A percentile compares a stretch with the other conserved stretches of the same genome.
Evolutionary conservation across 2,113 vertebrate species (phyloP).

Genomic region (Pangasianodon hypophthalmus): DNA sequence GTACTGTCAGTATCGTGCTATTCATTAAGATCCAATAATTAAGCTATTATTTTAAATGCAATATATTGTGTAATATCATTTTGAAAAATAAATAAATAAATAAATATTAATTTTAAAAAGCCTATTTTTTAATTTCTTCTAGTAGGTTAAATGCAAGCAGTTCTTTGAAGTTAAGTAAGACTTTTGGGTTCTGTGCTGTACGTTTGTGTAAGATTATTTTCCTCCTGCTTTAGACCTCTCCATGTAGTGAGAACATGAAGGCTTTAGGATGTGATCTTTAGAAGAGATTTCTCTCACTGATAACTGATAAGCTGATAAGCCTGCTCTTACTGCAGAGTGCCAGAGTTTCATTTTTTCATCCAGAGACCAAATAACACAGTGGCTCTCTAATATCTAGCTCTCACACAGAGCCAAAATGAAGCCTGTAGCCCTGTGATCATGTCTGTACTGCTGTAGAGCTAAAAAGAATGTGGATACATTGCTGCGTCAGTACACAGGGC

Average conservation of each 20-base stretch:
- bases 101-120: neutral
- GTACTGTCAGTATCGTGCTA: too few relatives aligned
- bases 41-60: too few relatives aligned
- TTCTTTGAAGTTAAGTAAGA: neutral
- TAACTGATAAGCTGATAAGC: conserved; percentile 18
- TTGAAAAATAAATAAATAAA: neutral
- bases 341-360: neutral
- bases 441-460: neutral
- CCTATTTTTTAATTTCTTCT: neutral
- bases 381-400: neutral
- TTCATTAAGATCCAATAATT: too few relatives aligned
- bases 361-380: neutral
- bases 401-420: neutral
- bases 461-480: neutral
- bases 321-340: neutral
- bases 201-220: neutral
- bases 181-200: neutral
- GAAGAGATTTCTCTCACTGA: conserved; percentile 11
- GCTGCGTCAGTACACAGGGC: neutral
- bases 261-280: conserved; percentile 14
- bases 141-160: neutral
- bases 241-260: neutral
- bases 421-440: neutral
- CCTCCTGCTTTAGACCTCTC: neutral
- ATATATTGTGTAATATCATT: too few relatives aligned